Percentiles rank a stretch among this genome's conserved stretches.
These are phyloP conservation scores for Drosophila kuntzei DNA, from an alignment of 2,888 invertebrate genomes.

Conservation along the genomic window DNA sequence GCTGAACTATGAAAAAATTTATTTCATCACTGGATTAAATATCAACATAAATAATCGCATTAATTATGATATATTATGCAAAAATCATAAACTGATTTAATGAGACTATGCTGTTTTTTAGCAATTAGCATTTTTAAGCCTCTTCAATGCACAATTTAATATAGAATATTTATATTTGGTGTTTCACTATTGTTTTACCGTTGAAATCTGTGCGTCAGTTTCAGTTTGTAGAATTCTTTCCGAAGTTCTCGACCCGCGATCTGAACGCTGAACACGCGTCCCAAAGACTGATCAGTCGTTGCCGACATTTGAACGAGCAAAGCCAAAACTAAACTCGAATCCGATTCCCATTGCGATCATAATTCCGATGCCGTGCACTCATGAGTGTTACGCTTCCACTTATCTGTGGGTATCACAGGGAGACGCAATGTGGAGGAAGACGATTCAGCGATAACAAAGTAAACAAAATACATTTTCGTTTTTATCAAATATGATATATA, in stretches of 20 bases:
- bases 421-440: not conserved
- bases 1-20: conserved; percentile 27
- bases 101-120: not conserved
- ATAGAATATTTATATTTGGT: not conserved
- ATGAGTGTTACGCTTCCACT: not conserved
- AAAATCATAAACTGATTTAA: conserved; percentile 12
- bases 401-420: not conserved
- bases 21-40: conserved; percentile 12
- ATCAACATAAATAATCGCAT: conserved; percentile 9
- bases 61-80: conserved; percentile 13
- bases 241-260: conserved; percentile 48
- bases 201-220: not conserved
- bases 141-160: conserved; percentile 4
- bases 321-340: conserved; percentile 27
- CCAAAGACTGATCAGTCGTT: conserved; percentile 65
- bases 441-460: conserved; percentile 7
- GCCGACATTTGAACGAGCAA: conserved; percentile 27
- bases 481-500: conserved; percentile 39
- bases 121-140: not conserved
- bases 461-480: conserved; percentile 27
- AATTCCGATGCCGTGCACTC: conserved; percentile 16
- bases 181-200: conserved; percentile 34
- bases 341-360: conserved; percentile 31
- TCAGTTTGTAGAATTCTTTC: conserved; percentile 2
- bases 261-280: conserved; percentile 56